A percentile compares a stretch with the other conserved stretches of the same genome.
Evolutionary conservation across 2,888 invertebrate species (phyloP).

Genomic region (Oscheius sp.): DNA sequence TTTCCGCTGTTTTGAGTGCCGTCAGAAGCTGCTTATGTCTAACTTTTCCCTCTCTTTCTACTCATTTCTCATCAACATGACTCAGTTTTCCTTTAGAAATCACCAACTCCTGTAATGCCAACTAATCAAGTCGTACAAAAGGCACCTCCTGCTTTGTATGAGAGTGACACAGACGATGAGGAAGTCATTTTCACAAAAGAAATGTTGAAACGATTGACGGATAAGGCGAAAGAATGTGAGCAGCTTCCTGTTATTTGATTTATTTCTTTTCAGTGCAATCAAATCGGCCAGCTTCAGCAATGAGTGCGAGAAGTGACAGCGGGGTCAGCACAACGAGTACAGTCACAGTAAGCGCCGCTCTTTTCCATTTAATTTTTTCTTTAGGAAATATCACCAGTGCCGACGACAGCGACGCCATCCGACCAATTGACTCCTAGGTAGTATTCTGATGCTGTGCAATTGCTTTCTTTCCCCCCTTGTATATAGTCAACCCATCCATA

Average conservation of each 20-base stretch:
- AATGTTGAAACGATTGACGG: slow-evolving; percentile 46
- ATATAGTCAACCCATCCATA: neutral
- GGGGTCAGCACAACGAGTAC: slow-evolving; percentile 31
- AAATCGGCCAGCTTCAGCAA: slow-evolving; percentile 22
- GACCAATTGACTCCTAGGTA: slow-evolving; percentile 27
- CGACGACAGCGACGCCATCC: neutral
- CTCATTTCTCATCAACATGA: neutral
- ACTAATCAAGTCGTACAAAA: slow-evolving; percentile 10
- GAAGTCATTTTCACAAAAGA: slow-evolving; percentile 54
- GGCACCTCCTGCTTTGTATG: slow-evolving; percentile 24
- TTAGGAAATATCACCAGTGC: neutral
- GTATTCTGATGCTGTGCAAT: neutral
- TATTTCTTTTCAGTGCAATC: slow-evolving; percentile 19
- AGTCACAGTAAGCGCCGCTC: slow-evolving; percentile 4
- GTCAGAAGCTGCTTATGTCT: slow-evolving; percentile 9
- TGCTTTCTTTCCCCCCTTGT: neutral
- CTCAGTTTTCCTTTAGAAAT: neutral
- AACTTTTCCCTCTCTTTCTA: slow-evolving; percentile 1
- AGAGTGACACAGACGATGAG: slow-evolving; percentile 44
- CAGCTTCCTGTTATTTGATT: neutral
- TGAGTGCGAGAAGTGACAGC: slow-evolving; percentile 14
- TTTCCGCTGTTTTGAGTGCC: slow-evolving; percentile 3
- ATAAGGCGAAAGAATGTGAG: slow-evolving; percentile 35
- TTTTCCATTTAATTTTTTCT: neutral
- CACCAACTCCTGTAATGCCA: slow-evolving; percentile 6